Percentiles rank a stretch among this genome's conserved stretches.
These are phyloP conservation scores for Saimiri boliviensis DNA, from an alignment of 2,113 vertebrate genomes.

Conservation along the genomic window DNA sequence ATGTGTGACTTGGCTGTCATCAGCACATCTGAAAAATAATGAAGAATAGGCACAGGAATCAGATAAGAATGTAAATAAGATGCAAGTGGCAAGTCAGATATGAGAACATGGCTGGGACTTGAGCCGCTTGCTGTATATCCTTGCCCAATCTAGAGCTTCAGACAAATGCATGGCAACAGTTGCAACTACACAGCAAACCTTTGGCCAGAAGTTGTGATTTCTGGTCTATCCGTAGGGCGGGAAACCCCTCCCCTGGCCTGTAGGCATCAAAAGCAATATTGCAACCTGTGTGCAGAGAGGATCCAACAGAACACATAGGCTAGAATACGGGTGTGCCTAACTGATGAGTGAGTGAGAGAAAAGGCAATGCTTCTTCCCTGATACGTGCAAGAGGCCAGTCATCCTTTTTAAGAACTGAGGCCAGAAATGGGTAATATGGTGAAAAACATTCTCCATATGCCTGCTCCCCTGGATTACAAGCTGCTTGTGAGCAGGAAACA, in stretches of 20 bases:
- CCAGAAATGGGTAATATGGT: neutral
- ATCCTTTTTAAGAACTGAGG: neutral
- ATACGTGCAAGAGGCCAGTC: neutral
- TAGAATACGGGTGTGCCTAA: accelerated
- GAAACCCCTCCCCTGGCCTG: neutral
- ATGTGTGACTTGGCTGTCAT: neutral
- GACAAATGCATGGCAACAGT: neutral
- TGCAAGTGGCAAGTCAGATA: neutral
- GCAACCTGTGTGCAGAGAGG: neutral
- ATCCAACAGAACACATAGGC: neutral
- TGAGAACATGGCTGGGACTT: neutral
- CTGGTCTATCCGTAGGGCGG: accelerated
- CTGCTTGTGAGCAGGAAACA: neutral
- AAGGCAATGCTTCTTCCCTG: neutral
- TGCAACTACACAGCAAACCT: neutral
- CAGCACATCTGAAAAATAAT: neutral
- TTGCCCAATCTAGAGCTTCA: neutral
- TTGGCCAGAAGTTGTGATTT: neutral
- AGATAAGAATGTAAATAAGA: neutral
- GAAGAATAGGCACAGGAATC: neutral
- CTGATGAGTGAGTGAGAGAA: neutral
- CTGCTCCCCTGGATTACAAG: neutral
- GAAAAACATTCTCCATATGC: neutral
- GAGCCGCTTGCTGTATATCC: neutral
- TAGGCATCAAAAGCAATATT: neutral